Evolutionary conservation across 37 sponge, comb jelly and placozoan species (phyloP).

Genomic region (Cliona cf. orientalis): DNA sequence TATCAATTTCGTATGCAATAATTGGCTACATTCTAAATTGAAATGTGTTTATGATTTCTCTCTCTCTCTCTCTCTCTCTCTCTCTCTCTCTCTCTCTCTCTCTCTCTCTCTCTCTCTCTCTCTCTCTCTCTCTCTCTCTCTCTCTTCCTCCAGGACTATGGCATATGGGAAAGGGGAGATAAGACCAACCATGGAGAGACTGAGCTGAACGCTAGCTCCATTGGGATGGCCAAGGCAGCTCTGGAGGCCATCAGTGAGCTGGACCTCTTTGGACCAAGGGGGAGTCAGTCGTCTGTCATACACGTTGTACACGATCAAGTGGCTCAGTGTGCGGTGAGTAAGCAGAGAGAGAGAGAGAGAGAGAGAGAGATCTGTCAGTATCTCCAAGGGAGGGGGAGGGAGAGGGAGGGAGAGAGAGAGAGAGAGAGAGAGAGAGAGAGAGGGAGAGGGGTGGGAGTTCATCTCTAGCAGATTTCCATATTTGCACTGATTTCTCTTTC

Average conservation of each 20-base stretch:
- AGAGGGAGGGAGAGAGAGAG: too few species aligned
- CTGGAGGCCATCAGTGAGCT: slow-evolving; percentile 86
- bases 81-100: neutral
- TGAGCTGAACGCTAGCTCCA: slow-evolving; percentile 94
- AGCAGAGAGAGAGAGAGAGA: too few species aligned
- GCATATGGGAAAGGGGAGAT: slow-evolving; percentile 97
- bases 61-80: neutral
- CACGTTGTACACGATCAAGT: slow-evolving; percentile 84
- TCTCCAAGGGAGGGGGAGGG: too few species aligned
- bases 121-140: neutral
- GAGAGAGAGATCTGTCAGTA: too few species aligned
- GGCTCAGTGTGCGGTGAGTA: slow-evolving; percentile 79
- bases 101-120: neutral
- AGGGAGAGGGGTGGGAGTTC: too few species aligned
- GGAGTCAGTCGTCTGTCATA: slow-evolving; percentile 82
- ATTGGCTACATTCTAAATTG: too few species aligned
- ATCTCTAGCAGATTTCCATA: too few species aligned
- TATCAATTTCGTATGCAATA: too few species aligned
- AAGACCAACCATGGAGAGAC: slow-evolving; percentile 93
- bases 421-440: too few species aligned
- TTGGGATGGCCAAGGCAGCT: slow-evolving; percentile 98
- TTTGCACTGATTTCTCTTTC: too few species aligned
- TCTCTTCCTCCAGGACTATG: slow-evolving; percentile 86
- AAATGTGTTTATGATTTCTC: neutral
- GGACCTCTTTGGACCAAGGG: slow-evolving; percentile 91